A percentile compares a stretch with the other conserved stretches of the same genome.
Conservation (phyloP, 2,888 invertebrate genomes). For the Nesidiocoris tenuis region DNA sequence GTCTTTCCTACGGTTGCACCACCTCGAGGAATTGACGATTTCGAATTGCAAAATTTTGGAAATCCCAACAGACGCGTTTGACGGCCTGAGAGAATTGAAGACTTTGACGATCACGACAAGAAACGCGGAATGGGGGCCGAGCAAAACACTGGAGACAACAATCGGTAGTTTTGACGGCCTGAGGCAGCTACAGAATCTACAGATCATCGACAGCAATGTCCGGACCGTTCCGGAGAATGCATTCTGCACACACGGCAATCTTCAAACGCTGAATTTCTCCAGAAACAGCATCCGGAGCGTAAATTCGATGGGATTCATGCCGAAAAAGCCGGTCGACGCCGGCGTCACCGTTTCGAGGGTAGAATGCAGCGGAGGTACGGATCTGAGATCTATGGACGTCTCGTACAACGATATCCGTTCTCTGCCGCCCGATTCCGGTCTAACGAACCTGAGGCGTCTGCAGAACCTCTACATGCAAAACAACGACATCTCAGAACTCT, state of each 20-base stretch:
- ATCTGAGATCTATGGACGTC: conserved; percentile 74
- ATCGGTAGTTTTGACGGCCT: conserved; percentile 72
- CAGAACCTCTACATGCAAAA: conserved; percentile 77
- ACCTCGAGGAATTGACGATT: conserved; percentile 72
- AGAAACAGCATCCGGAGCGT: conserved; percentile 77
- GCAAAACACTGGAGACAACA: conserved; percentile 72
- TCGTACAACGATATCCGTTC: conserved; percentile 76
- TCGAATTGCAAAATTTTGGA: conserved; percentile 77
- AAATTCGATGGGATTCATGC: conserved; percentile 69
- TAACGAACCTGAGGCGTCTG: conserved; percentile 73
- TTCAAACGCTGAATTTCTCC: conserved; percentile 81
- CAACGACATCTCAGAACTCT: conserved; percentile 78
- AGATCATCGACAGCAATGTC: conserved; percentile 81
- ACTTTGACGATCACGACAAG: conserved; percentile 75
- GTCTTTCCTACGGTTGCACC: conserved; percentile 70
- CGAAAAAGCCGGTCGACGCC: conserved; percentile 52
- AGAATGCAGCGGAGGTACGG: conserved; percentile 64
- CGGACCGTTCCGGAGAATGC: conserved; percentile 74
- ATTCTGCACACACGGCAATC: conserved; percentile 75
- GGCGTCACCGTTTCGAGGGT: conserved; percentile 47
- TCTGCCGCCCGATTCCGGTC: conserved; percentile 71
- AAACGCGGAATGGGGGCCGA: conserved; percentile 75
- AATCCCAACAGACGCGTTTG: conserved; percentile 74
- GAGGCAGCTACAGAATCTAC: conserved; percentile 74
- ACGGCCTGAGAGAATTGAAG: conserved; percentile 75